Evolutionary conservation across 64 coral and sea anemone genomes (phyloP).

Genomic region (Montipora capricornis): DNA sequence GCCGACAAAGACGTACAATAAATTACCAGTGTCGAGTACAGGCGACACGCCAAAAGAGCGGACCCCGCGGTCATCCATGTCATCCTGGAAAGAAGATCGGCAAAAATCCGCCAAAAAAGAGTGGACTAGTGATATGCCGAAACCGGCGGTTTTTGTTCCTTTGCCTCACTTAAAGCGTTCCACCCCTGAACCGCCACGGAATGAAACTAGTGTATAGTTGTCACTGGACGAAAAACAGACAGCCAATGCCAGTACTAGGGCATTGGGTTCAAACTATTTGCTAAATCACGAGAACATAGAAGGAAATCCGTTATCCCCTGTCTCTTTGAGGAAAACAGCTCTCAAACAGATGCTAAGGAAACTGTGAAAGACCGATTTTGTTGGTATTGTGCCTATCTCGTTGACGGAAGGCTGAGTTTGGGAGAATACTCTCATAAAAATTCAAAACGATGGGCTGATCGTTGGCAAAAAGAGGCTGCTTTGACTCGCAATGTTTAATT

Average conservation of each 20-base stretch:
- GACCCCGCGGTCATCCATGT: conserved; percentile 48
- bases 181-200: conserved; percentile 36
- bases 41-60: conserved; percentile 38
- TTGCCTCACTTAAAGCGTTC: conserved; percentile 71
- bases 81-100: conserved; percentile 73
- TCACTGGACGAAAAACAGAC: no score
- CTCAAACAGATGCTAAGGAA: no score
- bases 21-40: not conserved
- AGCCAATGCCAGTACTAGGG: no score
- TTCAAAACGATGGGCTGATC: no score
- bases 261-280: no score
- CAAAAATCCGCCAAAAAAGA: conserved; percentile 78
- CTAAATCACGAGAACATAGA: no score
- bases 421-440: no score
- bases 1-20: not conserved
- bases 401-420: no score
- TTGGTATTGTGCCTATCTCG: no score
- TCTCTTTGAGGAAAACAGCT: not conserved
- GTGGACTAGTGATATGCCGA: conserved; percentile 62
- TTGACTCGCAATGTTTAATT: no score
- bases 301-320: not conserved
- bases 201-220: conserved; percentile 83
- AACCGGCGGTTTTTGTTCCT: conserved; percentile 74
- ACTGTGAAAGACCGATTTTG: no score
- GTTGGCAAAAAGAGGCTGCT: no score